Base-by-base conservation (phyloP, 2,888 invertebrate species). In the Glaucopsyche alexis region DNA sequence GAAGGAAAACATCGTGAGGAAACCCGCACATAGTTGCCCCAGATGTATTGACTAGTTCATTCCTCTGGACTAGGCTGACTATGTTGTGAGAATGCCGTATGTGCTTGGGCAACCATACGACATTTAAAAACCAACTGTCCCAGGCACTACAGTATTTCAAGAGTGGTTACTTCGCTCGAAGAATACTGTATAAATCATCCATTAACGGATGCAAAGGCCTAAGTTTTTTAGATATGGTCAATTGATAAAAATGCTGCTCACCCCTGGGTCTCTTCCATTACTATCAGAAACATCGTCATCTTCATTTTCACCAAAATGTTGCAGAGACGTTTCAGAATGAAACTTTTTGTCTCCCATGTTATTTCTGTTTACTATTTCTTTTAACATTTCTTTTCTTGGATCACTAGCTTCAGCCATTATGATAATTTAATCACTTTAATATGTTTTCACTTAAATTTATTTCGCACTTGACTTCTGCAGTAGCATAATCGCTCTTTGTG, bases 321-420 rank as follows among this genome's bases (percentile, higher is more conserved):
- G 90, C 16, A 92, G 79, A 4, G 91, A 90, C 1, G 90, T 85
- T 75, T 93, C 93, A 2, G 93, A 93, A 77, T 92, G 91, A 76
- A 87, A 91, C 73, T 88, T 89, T 77, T 91, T 91, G 71, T 86
- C 85, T 69, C 91, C 91, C 77, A 91, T 69, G 72, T 84, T 85
- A 72, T 83, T 87, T 73, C 86, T 87, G 75, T 86, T 88, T 72
- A 81, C 77, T 74, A 89, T 85, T 80, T 89, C 89, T 19, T 88
- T 85, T 73, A 88, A 76, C 73, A 88, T 79, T 77, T 87, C 84
- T 72, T 84, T 84, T 55, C 76, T 84, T 29, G 79, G 75, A 52
- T 75, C 77, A 71, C 80, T 81, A 73, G 81, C 78, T 50, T 88
- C 85, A 60, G 85, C 79, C 86, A 89, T 90, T 80, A 76, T 72